These are phyloP conservation scores for Mobula birostris DNA, from an alignment of 2,113 vertebrate species.

Conservation along the genomic window DNA sequence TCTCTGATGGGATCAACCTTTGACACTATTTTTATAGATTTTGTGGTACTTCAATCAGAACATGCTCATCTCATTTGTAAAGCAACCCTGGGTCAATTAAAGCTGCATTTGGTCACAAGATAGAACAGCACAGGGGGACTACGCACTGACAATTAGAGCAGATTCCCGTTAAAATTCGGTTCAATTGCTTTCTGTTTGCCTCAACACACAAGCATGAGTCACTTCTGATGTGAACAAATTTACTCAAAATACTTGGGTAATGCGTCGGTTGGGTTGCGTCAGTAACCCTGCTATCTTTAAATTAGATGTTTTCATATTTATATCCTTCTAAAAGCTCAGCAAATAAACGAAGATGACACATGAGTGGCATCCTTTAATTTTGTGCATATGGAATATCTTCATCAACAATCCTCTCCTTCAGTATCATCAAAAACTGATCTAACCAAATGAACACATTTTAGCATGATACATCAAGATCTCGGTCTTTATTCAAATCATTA, in stretches of 20 bases:
- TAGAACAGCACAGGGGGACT: neutral
- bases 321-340: neutral
- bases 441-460: too few relatives aligned
- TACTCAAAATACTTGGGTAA: neutral
- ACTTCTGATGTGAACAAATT: neutral
- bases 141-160: neutral
- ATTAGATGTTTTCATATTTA: neutral
- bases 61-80: neutral
- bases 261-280: neutral
- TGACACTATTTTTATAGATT: neutral
- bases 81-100: neutral
- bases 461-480: neutral
- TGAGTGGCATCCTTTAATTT: neutral
- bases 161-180: neutral
- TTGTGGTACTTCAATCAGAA: neutral
- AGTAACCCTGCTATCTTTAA: neutral
- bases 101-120: slow-evolving; percentile 15
- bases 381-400: neutral
- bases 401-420: neutral
- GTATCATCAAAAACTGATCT: neutral
- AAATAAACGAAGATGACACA: neutral
- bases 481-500: neutral
- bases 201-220: neutral
- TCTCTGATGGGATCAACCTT: neutral
- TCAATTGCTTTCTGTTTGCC: neutral